Evolutionary conservation across 2,113 vertebrate genomes (phyloP).

Genomic region (Anguilla japonica): DNA sequence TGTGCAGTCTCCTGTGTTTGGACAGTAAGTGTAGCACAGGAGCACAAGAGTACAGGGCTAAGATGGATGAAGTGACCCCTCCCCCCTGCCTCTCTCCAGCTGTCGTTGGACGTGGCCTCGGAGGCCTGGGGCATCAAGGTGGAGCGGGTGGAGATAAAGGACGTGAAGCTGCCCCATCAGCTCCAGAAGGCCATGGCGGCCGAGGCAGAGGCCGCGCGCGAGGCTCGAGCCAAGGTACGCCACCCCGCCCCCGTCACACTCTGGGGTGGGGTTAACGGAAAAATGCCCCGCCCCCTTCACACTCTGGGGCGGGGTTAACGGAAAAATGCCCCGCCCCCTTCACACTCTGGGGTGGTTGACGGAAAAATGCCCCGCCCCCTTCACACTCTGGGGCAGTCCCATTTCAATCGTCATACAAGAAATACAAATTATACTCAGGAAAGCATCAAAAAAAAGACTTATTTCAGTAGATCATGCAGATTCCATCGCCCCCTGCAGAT

Average conservation of each 20-base stretch:
- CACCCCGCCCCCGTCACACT: neutral
- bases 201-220: conserved; percentile 88
- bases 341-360: neutral
- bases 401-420: no score
- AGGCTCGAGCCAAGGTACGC: conserved; percentile 90
- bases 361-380: neutral
- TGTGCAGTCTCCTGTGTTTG: no score
- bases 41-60: neutral
- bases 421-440: no score
- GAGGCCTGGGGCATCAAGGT: conserved; percentile 96
- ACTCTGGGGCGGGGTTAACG: neutral
- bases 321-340: neutral
- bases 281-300: neutral
- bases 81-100: conserved; percentile 53
- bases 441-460: no score
- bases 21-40: neutral
- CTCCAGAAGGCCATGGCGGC: conserved; percentile 98
- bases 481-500: no score
- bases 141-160: conserved; percentile 97
- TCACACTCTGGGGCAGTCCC: neutral
- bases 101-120: conserved; percentile 84
- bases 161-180: conserved; percentile 89
- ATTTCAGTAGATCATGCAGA: no score
- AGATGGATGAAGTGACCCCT: neutral
- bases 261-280: neutral